phyloP scores from a whole-genome alignment of 2,797 vertebrate species.

The Alcedo quadribrachys region DNA sequence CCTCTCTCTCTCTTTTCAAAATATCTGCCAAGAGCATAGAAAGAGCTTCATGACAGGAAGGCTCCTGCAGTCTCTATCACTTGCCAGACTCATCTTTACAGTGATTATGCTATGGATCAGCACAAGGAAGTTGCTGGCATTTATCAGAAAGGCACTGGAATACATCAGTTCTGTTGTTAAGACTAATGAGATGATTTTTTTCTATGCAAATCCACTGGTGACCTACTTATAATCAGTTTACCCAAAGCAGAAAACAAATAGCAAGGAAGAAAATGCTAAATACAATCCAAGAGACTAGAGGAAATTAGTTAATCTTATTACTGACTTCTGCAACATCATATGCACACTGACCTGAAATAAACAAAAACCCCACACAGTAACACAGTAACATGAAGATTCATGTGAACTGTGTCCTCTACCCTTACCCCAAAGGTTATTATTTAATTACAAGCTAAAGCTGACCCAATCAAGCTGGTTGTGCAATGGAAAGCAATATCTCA shows the following conservation, averaged over 20 bases:
- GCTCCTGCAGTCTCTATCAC: not conserved
- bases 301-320: not conserved
- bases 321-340: not conserved
- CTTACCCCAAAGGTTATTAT: not conserved
- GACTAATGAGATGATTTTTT: not conserved
- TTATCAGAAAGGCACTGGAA: not conserved
- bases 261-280: not conserved
- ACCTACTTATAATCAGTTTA: not conserved
- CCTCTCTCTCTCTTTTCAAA: not conserved
- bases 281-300: not conserved
- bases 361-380: not conserved
- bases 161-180: not conserved
- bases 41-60: not conserved
- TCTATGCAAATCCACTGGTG: not conserved
- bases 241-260: conserved; percentile 8
- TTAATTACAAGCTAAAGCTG: not conserved
- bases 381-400: not conserved
- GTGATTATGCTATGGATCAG: not conserved
- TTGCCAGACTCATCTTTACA: not conserved
- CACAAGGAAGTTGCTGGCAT: not conserved
- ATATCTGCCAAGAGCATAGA: not conserved
- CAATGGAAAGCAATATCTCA: not conserved
- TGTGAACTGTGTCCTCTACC: not conserved
- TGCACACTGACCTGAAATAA: not conserved
- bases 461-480: not conserved